Base-by-base conservation (phyloP, 2,888 invertebrate genomes). In the Acronicta aceris region DNA sequence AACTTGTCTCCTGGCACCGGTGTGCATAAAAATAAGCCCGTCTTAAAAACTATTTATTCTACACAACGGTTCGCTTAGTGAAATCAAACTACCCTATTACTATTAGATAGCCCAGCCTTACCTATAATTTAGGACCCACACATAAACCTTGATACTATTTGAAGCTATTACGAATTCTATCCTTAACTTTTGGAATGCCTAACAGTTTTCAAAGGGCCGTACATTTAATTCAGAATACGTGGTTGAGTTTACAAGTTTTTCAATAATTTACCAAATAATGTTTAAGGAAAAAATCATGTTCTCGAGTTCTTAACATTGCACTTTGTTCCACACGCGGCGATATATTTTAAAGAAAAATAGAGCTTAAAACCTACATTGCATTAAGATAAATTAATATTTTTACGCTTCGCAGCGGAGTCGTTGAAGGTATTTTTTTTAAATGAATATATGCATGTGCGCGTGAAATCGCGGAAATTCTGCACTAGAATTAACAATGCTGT, bases 21-120 rank as follows among this genome's bases (percentile, higher is more conserved):
- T 21, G 21, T 21, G 21, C 21, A 21, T 21, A 21, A 3, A 21
- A 21, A 3, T 5, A 5, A 27, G 27, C 7, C 27, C 27, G 5
- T 7, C 27, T 27, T 27, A 1, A 9, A 27, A 27, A 27, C 2
- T 27, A 27, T 1, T 30, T 36, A n/a, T n/a, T 38, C n/a, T 13
- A 36, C 40, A n/a, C 41, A 46, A 48, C 25, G 47, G 33, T 47
- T 55, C 42, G 13, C 38, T 57, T 48, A 21, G 38, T 38, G 16
- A 55, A 40, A 51, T 43, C 41, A 25, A 54, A 54, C n/a, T 45
- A 41, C 12, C 16, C 17, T 38, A n/a, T 36, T 13, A 36, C 13
- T 13, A 5, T 0, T 36, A 36, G 4, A 12, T 36, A n/a, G 38
- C n/a, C n/a, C 13, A 38, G 38, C 7, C n/a, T 2, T 13, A 5